Evolutionary conservation across 2,797 vertebrate genomes (phyloP), one percentile per base, ranked within the genome.

Genomic region (Sebastes reedi): DNA sequence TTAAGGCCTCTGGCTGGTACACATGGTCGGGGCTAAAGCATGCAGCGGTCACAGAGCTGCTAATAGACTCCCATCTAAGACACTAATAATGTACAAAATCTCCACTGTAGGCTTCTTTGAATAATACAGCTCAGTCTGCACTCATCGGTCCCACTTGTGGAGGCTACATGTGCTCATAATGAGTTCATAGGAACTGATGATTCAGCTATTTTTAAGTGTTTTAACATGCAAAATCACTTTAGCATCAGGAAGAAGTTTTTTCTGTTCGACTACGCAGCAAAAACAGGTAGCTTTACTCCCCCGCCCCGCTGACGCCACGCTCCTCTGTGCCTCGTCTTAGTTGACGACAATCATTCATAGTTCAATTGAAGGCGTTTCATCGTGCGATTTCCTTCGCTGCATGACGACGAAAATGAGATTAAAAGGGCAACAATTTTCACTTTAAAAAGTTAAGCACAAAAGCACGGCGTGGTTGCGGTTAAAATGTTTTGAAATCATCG

Each of bases 401-500:
- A 29, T 56, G 54, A 85, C 58, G 27, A 30, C 16, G 1, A 72
- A 60, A 67, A 64, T 1, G 1, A 64, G 30, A 82, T 79, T 52
- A 32, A 75, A 52, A 78, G 10, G 34, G 64, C 72, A 67, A 50
- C 18, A 50, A 39, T 79, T 83, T 80, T 85, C 54, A 25, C 66
- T 69, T 16, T 18, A 60, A 67, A 75, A 65, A 59, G 27, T 58
- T 72, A 75, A 87, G 82, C 75, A 70, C 55, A 81, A 80, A 86
- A 82, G 92, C 70, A 24, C 78, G 71, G 65, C 34, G 86, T 91
- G 89, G 77, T 82, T 82, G 82, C 55, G 72, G 86, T 93, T 83
- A 69, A 91, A 88, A 77, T 89, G 82, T 92, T 86, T 86, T 69
- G 76, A 92, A 92, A 87, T 90, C 85, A 94, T 96, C 93, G 82